phyloP scores from a whole-genome alignment of 2,113 vertebrate genomes.

The Pituophis catenifer region DNA sequence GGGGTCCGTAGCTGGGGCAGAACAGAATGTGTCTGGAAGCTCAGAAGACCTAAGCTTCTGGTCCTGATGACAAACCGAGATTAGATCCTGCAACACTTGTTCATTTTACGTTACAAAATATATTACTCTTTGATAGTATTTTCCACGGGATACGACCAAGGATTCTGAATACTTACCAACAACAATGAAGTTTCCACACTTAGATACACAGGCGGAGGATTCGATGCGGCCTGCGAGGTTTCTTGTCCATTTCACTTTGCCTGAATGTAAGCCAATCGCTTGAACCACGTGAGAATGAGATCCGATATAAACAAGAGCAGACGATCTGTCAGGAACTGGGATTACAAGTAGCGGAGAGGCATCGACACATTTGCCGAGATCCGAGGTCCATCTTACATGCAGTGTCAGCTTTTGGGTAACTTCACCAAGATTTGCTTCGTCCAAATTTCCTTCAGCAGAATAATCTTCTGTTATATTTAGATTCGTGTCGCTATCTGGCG shows the following conservation, averaged over 20 bases:
- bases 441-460: slow-evolving; percentile 5
- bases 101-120: background rate
- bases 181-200: slow-evolving; percentile 82
- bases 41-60: background rate
- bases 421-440: background rate
- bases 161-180: slow-evolving; percentile 75
- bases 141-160: background rate
- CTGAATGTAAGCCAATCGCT: slow-evolving; percentile 80
- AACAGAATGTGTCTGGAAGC: background rate
- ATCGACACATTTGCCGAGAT: slow-evolving; percentile 91
- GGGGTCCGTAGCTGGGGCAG: no score
- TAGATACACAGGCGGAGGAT: slow-evolving; percentile 85
- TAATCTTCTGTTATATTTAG: background rate
- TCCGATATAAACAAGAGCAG: slow-evolving; percentile 79
- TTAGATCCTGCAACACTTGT: background rate
- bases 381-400: slow-evolving; percentile 80
- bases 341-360: slow-evolving; percentile 85
- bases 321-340: background rate
- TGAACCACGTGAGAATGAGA: slow-evolving; percentile 90
- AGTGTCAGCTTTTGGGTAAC: slow-evolving; percentile 54
- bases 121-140: background rate
- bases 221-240: slow-evolving; percentile 87
- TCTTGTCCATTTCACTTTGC: slow-evolving; percentile 85
- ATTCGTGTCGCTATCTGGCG: background rate
- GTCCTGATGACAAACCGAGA: background rate